A percentile compares a stretch with the other conserved stretches of the same genome.
These are phyloP conservation scores for Neelides sp. DNA, from an alignment of 1,140 invertebrate genomes.

Conservation along the genomic window DNA sequence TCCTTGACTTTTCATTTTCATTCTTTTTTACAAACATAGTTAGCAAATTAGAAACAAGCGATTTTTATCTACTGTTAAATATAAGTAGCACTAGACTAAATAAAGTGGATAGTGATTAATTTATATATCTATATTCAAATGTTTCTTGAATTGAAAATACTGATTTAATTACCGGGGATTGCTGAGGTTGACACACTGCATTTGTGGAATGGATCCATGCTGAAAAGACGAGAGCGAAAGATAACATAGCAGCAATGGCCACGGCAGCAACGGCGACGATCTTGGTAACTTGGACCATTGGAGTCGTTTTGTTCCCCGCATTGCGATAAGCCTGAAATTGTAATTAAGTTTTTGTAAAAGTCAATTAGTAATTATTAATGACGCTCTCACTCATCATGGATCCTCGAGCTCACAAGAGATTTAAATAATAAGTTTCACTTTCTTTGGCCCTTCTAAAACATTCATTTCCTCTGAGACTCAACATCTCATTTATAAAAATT, in stretches of 20 bases:
- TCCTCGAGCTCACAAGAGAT: no score
- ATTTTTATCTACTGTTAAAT: background rate
- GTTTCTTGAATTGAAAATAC: no score
- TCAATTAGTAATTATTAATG: background rate
- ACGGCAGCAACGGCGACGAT: conserved; percentile 23
- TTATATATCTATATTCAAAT: conserved; percentile 16
- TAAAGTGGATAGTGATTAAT: conserved; percentile 9
- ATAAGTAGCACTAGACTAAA: background rate
- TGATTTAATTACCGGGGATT: no score
- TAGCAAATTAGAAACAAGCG: no score
- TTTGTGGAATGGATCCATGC: conserved; percentile 22
- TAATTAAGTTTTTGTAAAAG: background rate
- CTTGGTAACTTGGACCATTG: conserved; percentile 26
- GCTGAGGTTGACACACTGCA: conserved; percentile 18
- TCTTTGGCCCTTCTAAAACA: no score
- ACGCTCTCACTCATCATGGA: no score
- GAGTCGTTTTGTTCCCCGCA: conserved; percentile 10
- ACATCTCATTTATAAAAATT: no score
- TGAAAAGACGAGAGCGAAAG: conserved; percentile 26
- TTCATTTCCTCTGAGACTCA: no score
- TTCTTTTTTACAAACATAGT: no score
- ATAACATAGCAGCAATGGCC: conserved; percentile 23
- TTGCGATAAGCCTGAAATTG: conserved; percentile 24
- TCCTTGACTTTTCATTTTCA: no score
- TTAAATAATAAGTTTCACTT: no score